Conservation (phyloP, 1,140 invertebrate genomes). For the Hylaeus volcanicus region DNA sequence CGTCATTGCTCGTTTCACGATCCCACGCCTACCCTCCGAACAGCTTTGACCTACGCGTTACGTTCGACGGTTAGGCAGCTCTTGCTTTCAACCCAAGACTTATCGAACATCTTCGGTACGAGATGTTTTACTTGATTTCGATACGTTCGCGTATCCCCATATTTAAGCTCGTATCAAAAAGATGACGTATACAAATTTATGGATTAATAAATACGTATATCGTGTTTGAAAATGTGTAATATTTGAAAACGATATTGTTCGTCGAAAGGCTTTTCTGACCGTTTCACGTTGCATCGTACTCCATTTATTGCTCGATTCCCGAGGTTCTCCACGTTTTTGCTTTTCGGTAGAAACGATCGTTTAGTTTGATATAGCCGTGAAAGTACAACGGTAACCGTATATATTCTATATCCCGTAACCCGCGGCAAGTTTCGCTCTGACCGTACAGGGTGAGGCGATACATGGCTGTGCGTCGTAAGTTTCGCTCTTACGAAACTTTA, state of each 20-base stretch:
- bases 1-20: slow-evolving; percentile 25
- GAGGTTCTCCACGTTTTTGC: slow-evolving; percentile 4
- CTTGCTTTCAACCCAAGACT: too few species aligned
- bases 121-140: too few species aligned
- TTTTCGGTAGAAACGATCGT: slow-evolving; percentile 7
- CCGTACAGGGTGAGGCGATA: not conserved
- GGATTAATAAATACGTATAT: not conserved
- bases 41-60: not conserved
- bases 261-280: not conserved
- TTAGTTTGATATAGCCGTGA: not conserved
- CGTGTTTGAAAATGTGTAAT: not conserved
- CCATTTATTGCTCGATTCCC: slow-evolving; percentile 7
- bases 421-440: slow-evolving; percentile 18
- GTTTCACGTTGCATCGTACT: slow-evolving; percentile 4
- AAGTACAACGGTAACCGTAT: slow-evolving; percentile 8
- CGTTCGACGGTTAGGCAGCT: not conserved
- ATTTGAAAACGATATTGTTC: not conserved
- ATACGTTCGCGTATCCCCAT: too few species aligned
- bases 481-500: slow-evolving; percentile 13
- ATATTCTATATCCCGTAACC: slow-evolving; percentile 14
- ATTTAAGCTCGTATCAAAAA: too few species aligned
- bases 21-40: not conserved
- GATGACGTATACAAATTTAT: too few species aligned
- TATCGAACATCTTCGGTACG: too few species aligned
- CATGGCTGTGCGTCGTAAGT: not conserved